Evolutionary conservation across 2,797 vertebrate genomes (phyloP).

Genomic region (Rachycentron canadum): DNA sequence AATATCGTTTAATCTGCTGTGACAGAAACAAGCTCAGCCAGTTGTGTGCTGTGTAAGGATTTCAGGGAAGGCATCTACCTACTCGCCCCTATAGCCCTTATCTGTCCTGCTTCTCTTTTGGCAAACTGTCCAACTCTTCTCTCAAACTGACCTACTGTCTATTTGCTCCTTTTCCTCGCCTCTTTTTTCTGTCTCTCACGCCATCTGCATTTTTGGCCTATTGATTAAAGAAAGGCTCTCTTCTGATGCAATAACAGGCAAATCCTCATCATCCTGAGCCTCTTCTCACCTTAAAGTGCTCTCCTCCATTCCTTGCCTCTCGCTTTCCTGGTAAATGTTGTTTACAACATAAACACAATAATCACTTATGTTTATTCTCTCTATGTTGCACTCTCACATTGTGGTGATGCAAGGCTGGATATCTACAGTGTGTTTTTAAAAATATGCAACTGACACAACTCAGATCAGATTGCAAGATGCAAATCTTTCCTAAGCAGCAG

Average conservation of each 20-base stretch:
- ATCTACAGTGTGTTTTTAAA: slow-evolving; percentile 7
- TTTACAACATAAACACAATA: slow-evolving; percentile 25
- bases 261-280: not conserved
- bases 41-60: slow-evolving; percentile 19
- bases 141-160: not conserved
- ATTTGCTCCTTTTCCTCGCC: not conserved
- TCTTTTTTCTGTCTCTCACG: not conserved
- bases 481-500: not conserved
- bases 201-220: not conserved
- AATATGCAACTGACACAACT: slow-evolving; percentile 23
- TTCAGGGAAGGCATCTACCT: slow-evolving; percentile 32
- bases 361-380: no score
- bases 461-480: slow-evolving; percentile 10
- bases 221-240: not conserved
- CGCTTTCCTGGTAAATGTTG: slow-evolving; percentile 5
- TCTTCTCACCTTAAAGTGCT: not conserved
- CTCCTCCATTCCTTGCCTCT: not conserved
- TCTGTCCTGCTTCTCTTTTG: slow-evolving; percentile 12
- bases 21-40: slow-evolving; percentile 30
- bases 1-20: slow-evolving; percentile 26
- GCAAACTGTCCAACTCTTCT: not conserved
- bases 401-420: not conserved
- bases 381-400: slow-evolving; percentile 5
- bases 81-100: not conserved
- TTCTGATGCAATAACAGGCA: not conserved